Evolutionary conservation across 1,140 invertebrate genomes (phyloP).

Genomic region (Ridgeia piscesae): DNA sequence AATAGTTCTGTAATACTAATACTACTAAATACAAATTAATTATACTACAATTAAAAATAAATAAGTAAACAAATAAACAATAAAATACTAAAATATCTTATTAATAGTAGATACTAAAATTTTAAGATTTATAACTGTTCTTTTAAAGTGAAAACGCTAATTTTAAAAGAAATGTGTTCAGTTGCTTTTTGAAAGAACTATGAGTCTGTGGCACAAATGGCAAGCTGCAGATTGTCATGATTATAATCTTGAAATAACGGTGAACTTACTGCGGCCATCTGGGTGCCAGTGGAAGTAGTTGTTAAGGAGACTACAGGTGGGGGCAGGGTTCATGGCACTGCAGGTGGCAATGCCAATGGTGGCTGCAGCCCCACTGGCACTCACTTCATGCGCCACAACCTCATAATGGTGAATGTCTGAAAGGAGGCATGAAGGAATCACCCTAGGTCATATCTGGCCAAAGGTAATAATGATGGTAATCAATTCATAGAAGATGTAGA

Average conservation of each 20-base stretch:
- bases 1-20: no score
- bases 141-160: no score
- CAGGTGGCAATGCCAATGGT: constrained; percentile 49
- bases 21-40: no score
- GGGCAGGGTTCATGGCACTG: constrained; percentile 48
- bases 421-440: constrained; percentile 22
- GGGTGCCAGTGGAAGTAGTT: constrained; percentile 51
- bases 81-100: no score
- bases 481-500: neutral
- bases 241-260: neutral
- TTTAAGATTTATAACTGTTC: no score
- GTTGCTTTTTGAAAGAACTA: no score
- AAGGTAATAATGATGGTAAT: neutral
- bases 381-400: constrained; percentile 42
- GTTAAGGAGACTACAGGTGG: constrained; percentile 44
- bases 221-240: neutral
- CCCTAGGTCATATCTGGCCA: neutral
- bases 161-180: no score
- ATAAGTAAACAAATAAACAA: no score
- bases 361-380: constrained; percentile 35
- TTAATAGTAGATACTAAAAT: no score
- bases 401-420: constrained; percentile 51
- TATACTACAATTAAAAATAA: no score
- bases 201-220: neutral
- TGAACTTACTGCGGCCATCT: constrained; percentile 31